These are phyloP conservation scores for Mergus octosetaceus DNA, from an alignment of 2,797 vertebrate genomes.

Conservation along the genomic window DNA sequence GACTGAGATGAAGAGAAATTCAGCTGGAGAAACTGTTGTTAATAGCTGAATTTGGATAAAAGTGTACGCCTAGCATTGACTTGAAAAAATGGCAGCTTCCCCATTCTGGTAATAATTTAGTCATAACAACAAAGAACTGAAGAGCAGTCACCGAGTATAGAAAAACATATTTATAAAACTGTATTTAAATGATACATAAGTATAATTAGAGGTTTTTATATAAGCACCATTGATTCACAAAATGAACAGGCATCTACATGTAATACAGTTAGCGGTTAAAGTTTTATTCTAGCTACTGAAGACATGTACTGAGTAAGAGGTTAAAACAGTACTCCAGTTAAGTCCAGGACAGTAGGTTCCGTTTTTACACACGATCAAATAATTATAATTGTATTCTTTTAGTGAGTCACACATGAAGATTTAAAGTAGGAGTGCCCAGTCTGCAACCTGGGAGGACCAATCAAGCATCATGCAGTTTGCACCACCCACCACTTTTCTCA, in stretches of 20 bases:
- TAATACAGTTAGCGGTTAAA: not conserved
- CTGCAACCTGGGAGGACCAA: not conserved
- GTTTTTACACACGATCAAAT: not conserved
- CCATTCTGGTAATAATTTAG: not conserved
- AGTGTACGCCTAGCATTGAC: not conserved
- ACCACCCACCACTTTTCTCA: not conserved
- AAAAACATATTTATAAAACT: not conserved
- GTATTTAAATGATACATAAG: not conserved
- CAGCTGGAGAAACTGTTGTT: not conserved
- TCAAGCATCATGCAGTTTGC: not conserved
- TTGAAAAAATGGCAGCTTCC: not conserved
- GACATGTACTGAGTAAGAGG: not conserved
- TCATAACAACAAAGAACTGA: not conserved
- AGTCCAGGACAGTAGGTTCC: not conserved
- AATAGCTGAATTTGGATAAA: not conserved
- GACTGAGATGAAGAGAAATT: not conserved
- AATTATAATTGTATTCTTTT: not conserved
- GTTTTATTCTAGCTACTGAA: not conserved
- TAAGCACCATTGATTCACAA: not conserved
- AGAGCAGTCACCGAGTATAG: not conserved
- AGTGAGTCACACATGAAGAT: not conserved
- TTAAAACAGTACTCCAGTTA: not conserved
- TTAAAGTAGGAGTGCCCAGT: rapidly evolving
- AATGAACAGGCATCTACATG: not conserved
- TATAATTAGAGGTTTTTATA: not conserved